Evolutionary conservation across 2,797 vertebrate species (phyloP), one percentile per base, ranked within the genome.

Genomic region (Pelodytes ibericus): DNA sequence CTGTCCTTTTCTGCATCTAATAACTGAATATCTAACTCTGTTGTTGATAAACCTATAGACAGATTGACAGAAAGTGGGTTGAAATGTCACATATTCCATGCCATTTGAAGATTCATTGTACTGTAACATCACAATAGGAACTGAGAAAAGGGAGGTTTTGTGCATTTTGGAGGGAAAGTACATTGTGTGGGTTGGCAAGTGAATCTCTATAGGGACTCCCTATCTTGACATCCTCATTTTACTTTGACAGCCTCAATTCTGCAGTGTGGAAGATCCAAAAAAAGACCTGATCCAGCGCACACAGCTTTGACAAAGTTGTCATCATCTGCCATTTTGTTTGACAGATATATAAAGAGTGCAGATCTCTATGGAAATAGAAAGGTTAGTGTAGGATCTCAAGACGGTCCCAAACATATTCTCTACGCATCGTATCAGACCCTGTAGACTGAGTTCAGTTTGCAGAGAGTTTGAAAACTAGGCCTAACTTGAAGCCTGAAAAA

Each of bases 191-290:
- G 31, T 20, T 71, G 22, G 41, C 15, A 18, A 49, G 31, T 11
- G 2, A 16, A 15, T 4, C 25, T 59, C 60, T 20, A 27, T 24
- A 44, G 68, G 75, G 75, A 71, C 36, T 39, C 9, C 16, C 58
- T 24, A 63, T 70, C 58, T 64, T 47, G 20, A 31, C 13, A 27
- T 36, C 16, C 25, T 64, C 3, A n/a, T 56, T 26, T 11, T 60
- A 16, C 24, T 65, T 18, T 77, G 69, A 77, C 62, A 72, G 62
- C 16, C 15, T 61, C 39, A 66, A 22, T 27, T 27, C 27, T 41
- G 1, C n/a, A 41, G 11, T 27, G n/a, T 33, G 11, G 22, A 49
- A 29, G n/a, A n/a, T n/a, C n/a, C n/a, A n/a, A n/a, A n/a, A n/a
- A n/a, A n/a, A n/a, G 16, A 18, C 18, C 41, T 22, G n/a, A 11